Evolutionary conservation across 1,140 invertebrate species (phyloP), one percentile per base, ranked within the genome.

Genomic region (Ceratosolen solmsi): DNA sequence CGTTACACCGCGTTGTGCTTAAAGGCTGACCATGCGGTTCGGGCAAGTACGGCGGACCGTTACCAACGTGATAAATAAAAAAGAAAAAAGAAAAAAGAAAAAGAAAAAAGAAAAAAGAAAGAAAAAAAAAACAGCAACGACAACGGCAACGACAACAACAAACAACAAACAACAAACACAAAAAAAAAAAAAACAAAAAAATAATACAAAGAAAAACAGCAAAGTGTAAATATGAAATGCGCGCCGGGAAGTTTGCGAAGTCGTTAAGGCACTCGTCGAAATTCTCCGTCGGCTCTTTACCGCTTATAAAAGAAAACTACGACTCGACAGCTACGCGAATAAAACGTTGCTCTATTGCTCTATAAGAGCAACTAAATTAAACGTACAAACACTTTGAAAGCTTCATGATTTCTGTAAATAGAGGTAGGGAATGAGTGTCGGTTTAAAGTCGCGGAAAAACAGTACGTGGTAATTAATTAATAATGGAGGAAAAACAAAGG

Each of bases 381-480:
- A 20, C 33, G 36, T 22, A 36, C 30, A 13, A 8, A 1, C 27
- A 22, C 25, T 11, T 3, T 36, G 33, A 0, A 4, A 65, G 15
- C 17, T 65, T 65, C 25, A 36, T 65, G 0, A 76, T 63, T 76
- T 63, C 51, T 63, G 56, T 54, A 54, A 54, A 22, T 22, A 54
- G 51, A 54, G 51, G 9, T 3, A 54, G 3, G 9, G 11, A 54
- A 54, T 3, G 17, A 54, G 51, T 46, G 13, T 46, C 51, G 51
- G 11, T 54, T 54, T 3, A 20, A 54, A 22, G 51, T 54, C 51
- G 20, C 9, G 51, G 17, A 22, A 15, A 22, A 22, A 54, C 5
- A 22, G 20, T 15, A 54, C 20, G 9, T 54, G 20, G 9, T 22
- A 17, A 54, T 54, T 54, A 54, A 54, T 54, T 3, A 22, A 54